phyloP scores from a whole-genome alignment of 2,888 invertebrate genomes.

The Bimastos eiseni region DNA sequence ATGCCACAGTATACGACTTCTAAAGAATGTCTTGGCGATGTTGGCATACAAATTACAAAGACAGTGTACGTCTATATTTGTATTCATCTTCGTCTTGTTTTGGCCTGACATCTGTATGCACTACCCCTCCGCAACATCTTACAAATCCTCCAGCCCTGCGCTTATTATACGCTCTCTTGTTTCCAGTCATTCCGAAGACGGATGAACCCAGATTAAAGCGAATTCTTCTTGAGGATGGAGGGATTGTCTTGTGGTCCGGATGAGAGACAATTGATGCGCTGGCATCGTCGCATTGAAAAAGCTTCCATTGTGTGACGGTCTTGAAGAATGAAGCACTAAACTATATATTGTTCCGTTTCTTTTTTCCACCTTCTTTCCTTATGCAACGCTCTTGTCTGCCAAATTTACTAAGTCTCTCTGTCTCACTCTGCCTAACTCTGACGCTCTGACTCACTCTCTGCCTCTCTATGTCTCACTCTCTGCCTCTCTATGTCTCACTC shows the following conservation, averaged over 20 bases:
- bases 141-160: background rate
- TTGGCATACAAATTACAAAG: too few species aligned
- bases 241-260: constrained; percentile 13
- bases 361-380: background rate
- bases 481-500: too few species aligned
- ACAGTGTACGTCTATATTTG: background rate
- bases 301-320: background rate
- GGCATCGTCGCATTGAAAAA: background rate
- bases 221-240: background rate
- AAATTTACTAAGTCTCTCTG: background rate
- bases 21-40: background rate
- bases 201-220: background rate
- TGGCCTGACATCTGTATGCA: background rate
- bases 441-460: too few species aligned
- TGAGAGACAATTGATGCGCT: background rate
- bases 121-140: background rate
- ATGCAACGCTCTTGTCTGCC: background rate
- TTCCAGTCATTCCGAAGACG: background rate
- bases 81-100: background rate
- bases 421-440: too few species aligned
- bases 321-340: constrained; percentile 13
- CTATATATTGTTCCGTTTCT: background rate
- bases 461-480: too few species aligned
- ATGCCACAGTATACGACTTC: too few species aligned
- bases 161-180: background rate